Evolutionary conservation across 2,888 invertebrate genomes (phyloP).

Genomic region (Timema podura): DNA sequence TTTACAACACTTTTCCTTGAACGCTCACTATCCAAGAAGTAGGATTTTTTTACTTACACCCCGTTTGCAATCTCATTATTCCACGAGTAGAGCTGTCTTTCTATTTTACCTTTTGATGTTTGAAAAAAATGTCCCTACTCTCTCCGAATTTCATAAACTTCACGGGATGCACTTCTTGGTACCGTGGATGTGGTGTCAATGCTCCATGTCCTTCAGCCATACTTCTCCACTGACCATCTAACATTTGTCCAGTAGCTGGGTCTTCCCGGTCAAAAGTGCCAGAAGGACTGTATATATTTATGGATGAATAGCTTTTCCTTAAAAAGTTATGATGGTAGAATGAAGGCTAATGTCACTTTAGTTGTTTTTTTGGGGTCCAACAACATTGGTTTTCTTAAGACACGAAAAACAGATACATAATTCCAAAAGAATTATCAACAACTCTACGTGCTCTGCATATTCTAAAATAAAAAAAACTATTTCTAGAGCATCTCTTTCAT

Average conservation of each 20-base stretch:
- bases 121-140: too few species aligned
- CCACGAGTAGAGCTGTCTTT: too few species aligned
- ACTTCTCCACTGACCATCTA: not conserved
- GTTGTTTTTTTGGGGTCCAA: conserved; percentile 4
- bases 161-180: too few species aligned
- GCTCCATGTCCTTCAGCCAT: not conserved
- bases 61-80: too few species aligned
- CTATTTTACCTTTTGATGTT: too few species aligned
- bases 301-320: not conserved
- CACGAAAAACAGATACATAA: conserved; percentile 6
- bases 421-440: conserved; percentile 2
- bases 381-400: not conserved
- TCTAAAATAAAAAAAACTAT: not conserved
- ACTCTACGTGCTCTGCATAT: conserved; percentile 2
- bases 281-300: not conserved
- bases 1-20: too few species aligned
- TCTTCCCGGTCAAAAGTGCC: conserved; percentile 7
- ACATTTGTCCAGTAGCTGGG: conserved; percentile 4
- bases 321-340: conserved; percentile 3
- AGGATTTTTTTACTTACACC: too few species aligned
- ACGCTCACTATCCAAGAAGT: too few species aligned
- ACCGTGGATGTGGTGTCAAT: not conserved
- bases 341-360: conserved; percentile 3
- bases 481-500: not conserved
- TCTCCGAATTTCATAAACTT: too few species aligned